Evolutionary conservation across 1,140 invertebrate species (phyloP).

Genomic region (Calosoma granatense): DNA sequence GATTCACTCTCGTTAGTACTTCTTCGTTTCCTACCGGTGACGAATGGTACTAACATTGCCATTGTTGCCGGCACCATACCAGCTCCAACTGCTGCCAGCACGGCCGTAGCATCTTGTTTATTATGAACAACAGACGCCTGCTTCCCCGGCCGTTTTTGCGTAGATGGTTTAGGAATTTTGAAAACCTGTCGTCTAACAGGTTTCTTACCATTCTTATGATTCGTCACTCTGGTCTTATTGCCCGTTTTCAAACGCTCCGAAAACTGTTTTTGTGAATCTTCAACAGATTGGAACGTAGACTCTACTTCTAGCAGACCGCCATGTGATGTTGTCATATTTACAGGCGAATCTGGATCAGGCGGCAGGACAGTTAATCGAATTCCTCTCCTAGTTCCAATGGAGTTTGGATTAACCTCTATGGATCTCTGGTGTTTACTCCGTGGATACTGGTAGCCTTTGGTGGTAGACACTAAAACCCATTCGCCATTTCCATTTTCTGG

Average conservation of each 20-base stretch:
- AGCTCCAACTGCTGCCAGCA: slow-evolving; percentile 61
- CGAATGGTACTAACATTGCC: slow-evolving; percentile 68
- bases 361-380: slow-evolving; percentile 62
- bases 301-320: slow-evolving; percentile 65
- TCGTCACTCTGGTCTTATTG: neutral
- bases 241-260: neutral
- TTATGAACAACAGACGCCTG: slow-evolving; percentile 17
- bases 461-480: slow-evolving; percentile 66
- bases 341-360: slow-evolving; percentile 45
- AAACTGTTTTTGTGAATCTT: neutral
- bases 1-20: too few relatives aligned
- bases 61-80: slow-evolving; percentile 68
- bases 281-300: slow-evolving; percentile 45
- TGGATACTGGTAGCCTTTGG: slow-evolving; percentile 53
- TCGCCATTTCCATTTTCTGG: slow-evolving; percentile 56
- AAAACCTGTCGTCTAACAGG: neutral
- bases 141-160: slow-evolving; percentile 28
- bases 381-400: slow-evolving; percentile 40
- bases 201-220: neutral
- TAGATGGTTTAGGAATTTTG: slow-evolving; percentile 12
- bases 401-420: slow-evolving; percentile 28
- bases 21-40: slow-evolving; percentile 47
- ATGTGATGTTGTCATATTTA: slow-evolving; percentile 62
- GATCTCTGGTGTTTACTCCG: slow-evolving; percentile 37
- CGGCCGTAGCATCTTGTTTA: slow-evolving; percentile 42